A percentile compares a stretch with the other conserved stretches of the same genome.
Conservation (phyloP, 2,888 invertebrate species). For the Cabera pusaria region DNA sequence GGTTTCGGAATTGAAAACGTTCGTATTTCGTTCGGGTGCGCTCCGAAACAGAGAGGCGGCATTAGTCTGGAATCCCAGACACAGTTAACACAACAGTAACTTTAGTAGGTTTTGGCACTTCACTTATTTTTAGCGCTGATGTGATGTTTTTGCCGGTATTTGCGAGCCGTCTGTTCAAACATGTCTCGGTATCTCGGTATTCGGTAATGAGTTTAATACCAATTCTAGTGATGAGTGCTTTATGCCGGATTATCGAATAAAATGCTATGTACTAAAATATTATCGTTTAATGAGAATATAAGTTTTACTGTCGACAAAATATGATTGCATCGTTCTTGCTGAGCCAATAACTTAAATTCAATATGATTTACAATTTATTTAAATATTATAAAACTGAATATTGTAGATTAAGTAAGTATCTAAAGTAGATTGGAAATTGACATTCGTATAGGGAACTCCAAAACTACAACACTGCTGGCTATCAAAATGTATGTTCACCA, state of each 20-base stretch:
- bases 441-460: too few species aligned
- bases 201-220: slow-evolving; percentile 32
- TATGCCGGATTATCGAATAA: slow-evolving; percentile 1
- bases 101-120: slow-evolving; percentile 18
- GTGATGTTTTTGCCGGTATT: slow-evolving; percentile 65
- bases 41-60: slow-evolving; percentile 56
- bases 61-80: slow-evolving; percentile 48
- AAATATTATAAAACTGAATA: too few species aligned
- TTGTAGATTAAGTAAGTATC: too few species aligned
- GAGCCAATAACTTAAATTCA: too few species aligned
- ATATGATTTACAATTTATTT: too few species aligned
- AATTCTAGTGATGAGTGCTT: slow-evolving; percentile 10
- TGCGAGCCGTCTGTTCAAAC: slow-evolving; percentile 30
- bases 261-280: neutral
- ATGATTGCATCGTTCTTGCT: too few species aligned
- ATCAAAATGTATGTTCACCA: too few species aligned
- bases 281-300: too few species aligned
- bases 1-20: slow-evolving; percentile 38
- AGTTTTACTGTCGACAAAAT: too few species aligned
- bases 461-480: too few species aligned
- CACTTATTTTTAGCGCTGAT: slow-evolving; percentile 77
- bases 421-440: too few species aligned
- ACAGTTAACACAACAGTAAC: slow-evolving; percentile 17
- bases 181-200: slow-evolving; percentile 23
- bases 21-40: slow-evolving; percentile 35